Evolutionary conservation across 2,113 vertebrate genomes (phyloP).

Genomic region (Chrysochloris asiatica): DNA sequence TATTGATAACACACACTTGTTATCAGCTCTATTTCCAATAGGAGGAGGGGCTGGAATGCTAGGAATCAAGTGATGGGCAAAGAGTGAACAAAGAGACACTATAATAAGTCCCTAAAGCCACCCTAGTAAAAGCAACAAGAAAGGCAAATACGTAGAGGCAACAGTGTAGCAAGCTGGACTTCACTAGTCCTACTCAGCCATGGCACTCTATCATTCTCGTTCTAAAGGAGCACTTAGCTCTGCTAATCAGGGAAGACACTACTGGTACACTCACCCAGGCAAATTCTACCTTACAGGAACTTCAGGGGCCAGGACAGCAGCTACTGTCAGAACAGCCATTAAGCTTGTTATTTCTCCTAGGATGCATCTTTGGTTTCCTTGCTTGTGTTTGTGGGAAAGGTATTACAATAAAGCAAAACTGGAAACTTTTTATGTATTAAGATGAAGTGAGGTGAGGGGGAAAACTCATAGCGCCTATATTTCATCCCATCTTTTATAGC

Average conservation of each 20-base stretch:
- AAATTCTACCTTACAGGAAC: not conserved
- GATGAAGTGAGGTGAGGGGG: not conserved
- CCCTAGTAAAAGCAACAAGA: not conserved
- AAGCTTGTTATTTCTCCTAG: constrained; percentile 13
- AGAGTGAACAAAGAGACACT: not conserved
- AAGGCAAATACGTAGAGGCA: not conserved
- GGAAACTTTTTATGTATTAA: not conserved
- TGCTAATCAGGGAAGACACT: not conserved
- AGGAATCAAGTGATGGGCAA: not conserved
- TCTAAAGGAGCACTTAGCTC: not conserved
- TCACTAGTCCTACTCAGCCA: fast-evolving
- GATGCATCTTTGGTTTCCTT: constrained; percentile 21
- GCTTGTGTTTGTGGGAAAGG: not conserved
- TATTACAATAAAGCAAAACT: not conserved
- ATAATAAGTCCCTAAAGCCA: not conserved
- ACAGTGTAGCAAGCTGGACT: fast-evolving
- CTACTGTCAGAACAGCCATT: not conserved
- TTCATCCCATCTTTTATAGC: not conserved
- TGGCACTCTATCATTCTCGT: fast-evolving
- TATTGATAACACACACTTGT: not conserved
- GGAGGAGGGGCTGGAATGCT: not conserved
- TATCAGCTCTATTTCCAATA: not conserved
- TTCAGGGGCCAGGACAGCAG: not conserved
- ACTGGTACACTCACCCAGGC: not conserved
- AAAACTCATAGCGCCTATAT: not conserved